Conservation (phyloP, 2,797 vertebrate species). For the Clarias platycephalus region DNA sequence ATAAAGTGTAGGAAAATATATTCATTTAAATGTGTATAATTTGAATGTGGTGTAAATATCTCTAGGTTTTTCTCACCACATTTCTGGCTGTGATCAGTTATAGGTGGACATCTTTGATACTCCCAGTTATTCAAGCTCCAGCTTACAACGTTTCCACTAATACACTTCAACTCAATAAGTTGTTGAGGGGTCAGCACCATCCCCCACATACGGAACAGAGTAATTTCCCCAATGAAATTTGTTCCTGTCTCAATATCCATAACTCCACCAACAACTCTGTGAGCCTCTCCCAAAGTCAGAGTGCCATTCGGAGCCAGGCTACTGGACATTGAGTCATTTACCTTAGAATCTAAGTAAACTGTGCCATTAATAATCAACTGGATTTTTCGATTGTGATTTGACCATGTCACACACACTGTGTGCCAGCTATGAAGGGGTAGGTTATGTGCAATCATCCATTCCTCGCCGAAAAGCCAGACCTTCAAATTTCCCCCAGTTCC, state of each 20-base stretch:
- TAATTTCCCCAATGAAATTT: slow-evolving; percentile 67
- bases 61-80: slow-evolving; percentile 67
- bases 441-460: neutral
- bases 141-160: slow-evolving; percentile 72
- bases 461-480: slow-evolving; percentile 64
- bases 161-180: slow-evolving; percentile 61
- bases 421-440: slow-evolving; percentile 62
- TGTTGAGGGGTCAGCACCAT: slow-evolving; percentile 58
- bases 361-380: slow-evolving; percentile 66
- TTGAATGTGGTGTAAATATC: neutral
- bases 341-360: accelerated
- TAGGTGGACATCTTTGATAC: slow-evolving; percentile 35
- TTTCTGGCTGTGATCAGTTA: slow-evolving; percentile 48
- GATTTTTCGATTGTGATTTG: slow-evolving; percentile 50
- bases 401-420: slow-evolving; percentile 75
- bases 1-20: neutral
- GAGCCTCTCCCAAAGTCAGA: slow-evolving; percentile 72
- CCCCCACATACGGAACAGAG: slow-evolving; percentile 75
- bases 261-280: slow-evolving; percentile 53
- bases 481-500: slow-evolving; percentile 50
- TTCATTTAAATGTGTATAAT: no score
- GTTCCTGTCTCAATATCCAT: slow-evolving; percentile 51
- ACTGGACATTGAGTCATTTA: neutral
- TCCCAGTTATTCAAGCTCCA: slow-evolving; percentile 72
- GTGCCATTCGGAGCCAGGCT: slow-evolving; percentile 65